Percentiles rank a stretch among this genome's conserved stretches.
Evolutionary conservation across 2,113 vertebrate species (phyloP).

Genomic region (Pseudorectes ferrugineus): DNA sequence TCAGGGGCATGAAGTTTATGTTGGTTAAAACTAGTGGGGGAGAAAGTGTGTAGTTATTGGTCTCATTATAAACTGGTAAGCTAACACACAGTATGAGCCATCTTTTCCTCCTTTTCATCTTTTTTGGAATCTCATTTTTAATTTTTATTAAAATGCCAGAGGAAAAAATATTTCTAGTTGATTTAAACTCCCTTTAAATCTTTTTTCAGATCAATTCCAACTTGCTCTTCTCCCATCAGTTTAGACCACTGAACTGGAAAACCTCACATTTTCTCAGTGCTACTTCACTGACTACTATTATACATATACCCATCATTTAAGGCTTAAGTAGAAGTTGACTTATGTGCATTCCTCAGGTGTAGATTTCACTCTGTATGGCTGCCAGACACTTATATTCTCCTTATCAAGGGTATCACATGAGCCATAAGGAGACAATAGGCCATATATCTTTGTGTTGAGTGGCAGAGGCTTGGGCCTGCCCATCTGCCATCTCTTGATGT

Average conservation of each 20-base stretch:
- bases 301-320: not conserved
- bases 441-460: not conserved
- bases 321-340: conserved; percentile 47
- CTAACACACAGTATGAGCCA: not conserved
- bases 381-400: conserved; percentile 22
- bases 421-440: not conserved
- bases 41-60: not conserved
- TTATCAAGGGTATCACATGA: conserved; percentile 45
- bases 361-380: conserved; percentile 14
- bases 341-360: conserved; percentile 30
- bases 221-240: not conserved
- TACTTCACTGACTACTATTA: not conserved
- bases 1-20: not conserved
- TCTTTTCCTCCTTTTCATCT: not conserved
- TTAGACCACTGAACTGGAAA: not conserved
- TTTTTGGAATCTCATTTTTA: not conserved
- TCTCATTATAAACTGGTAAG: not conserved
- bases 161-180: not conserved
- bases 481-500: not conserved
- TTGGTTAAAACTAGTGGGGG: not conserved
- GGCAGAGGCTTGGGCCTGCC: not conserved
- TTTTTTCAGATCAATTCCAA: not conserved
- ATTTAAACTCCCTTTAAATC: not conserved
- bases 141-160: not conserved
- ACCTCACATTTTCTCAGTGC: not conserved